Evolutionary conservation across 2,113 vertebrate genomes (phyloP).

Genomic region (Colius striatus): DNA sequence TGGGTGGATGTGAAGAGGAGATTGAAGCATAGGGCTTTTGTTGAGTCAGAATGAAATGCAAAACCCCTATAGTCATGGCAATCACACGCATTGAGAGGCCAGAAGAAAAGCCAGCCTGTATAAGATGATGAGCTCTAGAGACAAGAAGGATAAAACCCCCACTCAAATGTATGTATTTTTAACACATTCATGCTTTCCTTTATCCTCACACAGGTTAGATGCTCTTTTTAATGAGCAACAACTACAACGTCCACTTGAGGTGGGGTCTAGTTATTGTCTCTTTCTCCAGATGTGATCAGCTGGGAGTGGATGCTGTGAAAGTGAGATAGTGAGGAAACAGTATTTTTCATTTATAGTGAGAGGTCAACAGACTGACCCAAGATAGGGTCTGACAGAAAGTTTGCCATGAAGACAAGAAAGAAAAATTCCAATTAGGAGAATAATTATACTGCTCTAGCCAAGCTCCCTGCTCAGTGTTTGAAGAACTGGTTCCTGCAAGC

Average conservation of each 20-base stretch:
- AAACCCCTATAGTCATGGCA: neutral
- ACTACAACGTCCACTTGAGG: neutral
- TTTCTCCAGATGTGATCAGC: neutral
- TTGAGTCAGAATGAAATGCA: constrained; percentile 37
- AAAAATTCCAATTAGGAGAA: neutral
- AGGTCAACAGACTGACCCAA: neutral
- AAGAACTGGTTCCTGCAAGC: neutral
- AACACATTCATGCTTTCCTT: neutral
- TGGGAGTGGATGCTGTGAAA: neutral
- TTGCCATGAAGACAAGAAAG: neutral
- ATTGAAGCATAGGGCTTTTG: neutral
- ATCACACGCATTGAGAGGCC: neutral
- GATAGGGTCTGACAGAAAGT: neutral
- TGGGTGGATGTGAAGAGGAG: neutral
- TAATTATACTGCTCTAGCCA: neutral
- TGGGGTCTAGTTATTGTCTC: neutral
- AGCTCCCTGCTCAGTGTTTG: neutral
- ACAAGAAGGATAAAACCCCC: neutral
- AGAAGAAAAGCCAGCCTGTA: neutral
- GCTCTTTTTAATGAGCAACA: neutral
- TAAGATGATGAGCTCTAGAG: neutral
- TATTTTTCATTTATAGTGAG: neutral
- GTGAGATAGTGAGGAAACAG: neutral
- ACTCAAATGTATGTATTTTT: neutral
- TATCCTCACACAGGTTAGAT: neutral